Evolutionary conservation across 2,888 invertebrate genomes (phyloP).

Genomic region (Dolichomitus sp.): DNA sequence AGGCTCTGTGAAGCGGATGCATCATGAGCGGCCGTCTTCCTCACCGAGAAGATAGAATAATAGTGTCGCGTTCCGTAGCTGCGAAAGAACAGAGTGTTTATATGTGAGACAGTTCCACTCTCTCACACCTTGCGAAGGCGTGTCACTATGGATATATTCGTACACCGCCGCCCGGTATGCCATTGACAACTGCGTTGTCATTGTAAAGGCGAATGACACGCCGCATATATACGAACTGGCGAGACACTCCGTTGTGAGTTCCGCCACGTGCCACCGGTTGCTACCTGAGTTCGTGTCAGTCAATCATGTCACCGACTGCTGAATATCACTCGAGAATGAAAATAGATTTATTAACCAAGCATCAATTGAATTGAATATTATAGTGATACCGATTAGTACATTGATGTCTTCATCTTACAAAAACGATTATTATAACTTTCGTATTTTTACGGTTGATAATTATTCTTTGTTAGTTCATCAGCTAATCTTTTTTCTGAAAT

Average conservation of each 20-base stretch:
- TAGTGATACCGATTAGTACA: background rate
- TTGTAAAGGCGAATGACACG: conserved; percentile 47
- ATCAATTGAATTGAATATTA: background rate
- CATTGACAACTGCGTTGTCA: conserved; percentile 74
- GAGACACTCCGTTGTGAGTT: conserved; percentile 9
- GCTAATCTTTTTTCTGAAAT: too few relatives aligned
- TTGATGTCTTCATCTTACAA: too few relatives aligned
- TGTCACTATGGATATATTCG: background rate
- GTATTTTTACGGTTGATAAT: too few relatives aligned
- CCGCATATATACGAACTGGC: conserved; percentile 4
- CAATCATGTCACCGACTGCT: too few relatives aligned
- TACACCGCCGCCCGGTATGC: conserved; percentile 74
- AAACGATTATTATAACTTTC: too few relatives aligned
- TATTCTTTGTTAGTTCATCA: too few relatives aligned
- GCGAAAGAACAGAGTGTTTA: conserved; percentile 38
- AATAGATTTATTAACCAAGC: background rate
- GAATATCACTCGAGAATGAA: background rate
- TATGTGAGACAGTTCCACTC: conserved; percentile 1
- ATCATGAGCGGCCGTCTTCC: conserved; percentile 23
- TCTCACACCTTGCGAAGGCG: background rate
- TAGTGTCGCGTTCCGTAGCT: conserved; percentile 47
- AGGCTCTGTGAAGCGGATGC: conserved; percentile 36
- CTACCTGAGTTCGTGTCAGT: background rate
- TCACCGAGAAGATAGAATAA: conserved; percentile 65
- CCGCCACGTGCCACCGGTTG: conserved; percentile 26